Evolutionary conservation across 2,113 vertebrate species (phyloP).

Genomic region (Circaetus cinerascens): DNA sequence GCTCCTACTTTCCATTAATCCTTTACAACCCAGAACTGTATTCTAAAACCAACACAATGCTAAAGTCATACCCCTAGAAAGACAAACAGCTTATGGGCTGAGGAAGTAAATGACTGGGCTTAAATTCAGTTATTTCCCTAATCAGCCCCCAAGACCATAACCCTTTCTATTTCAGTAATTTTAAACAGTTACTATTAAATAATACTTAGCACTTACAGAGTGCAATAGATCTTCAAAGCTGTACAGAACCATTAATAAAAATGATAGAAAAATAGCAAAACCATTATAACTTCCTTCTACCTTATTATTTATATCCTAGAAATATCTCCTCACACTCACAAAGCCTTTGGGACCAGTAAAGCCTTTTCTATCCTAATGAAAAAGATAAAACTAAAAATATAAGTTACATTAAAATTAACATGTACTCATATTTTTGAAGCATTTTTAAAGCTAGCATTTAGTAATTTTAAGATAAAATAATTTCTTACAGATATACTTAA

Average conservation of each 20-base stretch:
- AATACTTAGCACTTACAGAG: constrained; percentile 60
- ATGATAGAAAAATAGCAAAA: constrained; percentile 48
- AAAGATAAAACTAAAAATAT: neutral
- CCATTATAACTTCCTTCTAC: constrained; percentile 55
- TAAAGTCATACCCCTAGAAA: neutral
- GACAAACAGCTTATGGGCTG: neutral
- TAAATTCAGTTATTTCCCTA: constrained; percentile 22
- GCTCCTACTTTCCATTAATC: neutral
- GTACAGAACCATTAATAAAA: constrained; percentile 56
- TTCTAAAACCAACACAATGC: neutral
- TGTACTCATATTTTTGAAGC: neutral
- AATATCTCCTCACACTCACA: neutral
- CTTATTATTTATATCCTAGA: constrained; percentile 42
- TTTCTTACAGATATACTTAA: neutral
- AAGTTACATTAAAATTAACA: neutral
- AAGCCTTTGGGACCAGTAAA: neutral
- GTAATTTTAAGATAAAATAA: neutral
- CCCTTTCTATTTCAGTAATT: constrained; percentile 35
- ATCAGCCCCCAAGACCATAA: constrained; percentile 8
- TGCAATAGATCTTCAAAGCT: constrained; percentile 58
- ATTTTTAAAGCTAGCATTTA: neutral
- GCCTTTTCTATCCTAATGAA: neutral
- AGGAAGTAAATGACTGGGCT: neutral
- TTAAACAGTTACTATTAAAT: constrained; percentile 59
- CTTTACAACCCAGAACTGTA: neutral